These are phyloP conservation scores for Thalassarche chlororhynchos DNA, from an alignment of 2,113 vertebrate species.

Conservation along the genomic window DNA sequence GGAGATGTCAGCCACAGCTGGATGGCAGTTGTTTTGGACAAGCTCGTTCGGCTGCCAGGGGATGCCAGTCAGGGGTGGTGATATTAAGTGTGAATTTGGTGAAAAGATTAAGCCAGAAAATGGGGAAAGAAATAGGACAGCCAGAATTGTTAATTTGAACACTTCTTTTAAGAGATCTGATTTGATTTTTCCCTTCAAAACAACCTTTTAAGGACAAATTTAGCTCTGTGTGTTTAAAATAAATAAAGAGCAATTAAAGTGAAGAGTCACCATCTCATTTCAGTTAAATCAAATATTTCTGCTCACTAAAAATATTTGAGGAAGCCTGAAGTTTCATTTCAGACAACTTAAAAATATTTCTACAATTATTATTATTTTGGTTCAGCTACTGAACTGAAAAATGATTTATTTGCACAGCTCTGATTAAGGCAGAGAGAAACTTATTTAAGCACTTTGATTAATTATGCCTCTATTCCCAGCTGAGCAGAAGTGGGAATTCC, in stretches of 20 bases:
- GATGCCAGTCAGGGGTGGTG: neutral
- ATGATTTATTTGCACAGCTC: neutral
- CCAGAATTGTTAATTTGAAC: neutral
- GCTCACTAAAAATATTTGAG: neutral
- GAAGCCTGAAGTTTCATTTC: neutral
- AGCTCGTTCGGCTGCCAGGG: neutral
- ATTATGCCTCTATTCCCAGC: neutral
- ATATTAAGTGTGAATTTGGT: neutral
- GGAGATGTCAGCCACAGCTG: neutral
- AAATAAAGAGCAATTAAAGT: neutral
- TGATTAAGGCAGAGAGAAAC: conserved; percentile 29
- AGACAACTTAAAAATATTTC: neutral
- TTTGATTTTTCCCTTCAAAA: neutral
- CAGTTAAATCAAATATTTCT: neutral
- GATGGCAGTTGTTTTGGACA: neutral
- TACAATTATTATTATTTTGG: conserved; percentile 16
- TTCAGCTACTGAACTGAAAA: conserved; percentile 5
- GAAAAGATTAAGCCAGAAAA: neutral
- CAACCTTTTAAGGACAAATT: neutral
- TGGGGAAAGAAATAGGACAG: neutral
- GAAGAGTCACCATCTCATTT: neutral
- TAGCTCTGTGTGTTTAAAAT: neutral
- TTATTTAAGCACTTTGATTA: conserved; percentile 34
- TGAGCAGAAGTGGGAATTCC: conserved; percentile 33
- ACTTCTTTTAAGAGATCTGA: neutral